Evolutionary conservation across 2,113 vertebrate species (phyloP).

Genomic region (Engystomops pustulosus): DNA sequence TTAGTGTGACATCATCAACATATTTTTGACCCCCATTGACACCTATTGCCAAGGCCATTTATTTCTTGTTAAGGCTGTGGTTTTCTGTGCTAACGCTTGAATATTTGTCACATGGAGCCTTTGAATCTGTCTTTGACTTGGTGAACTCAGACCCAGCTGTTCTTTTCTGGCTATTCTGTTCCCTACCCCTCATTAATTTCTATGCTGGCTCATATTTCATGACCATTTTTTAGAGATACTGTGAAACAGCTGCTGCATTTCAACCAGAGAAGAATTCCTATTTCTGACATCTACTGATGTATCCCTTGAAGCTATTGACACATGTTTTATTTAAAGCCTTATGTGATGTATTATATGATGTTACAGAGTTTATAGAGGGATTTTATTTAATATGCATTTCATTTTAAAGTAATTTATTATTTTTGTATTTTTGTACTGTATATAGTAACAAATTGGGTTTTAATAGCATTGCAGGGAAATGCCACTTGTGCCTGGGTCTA

Average conservation of each 20-base stretch:
- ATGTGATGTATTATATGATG: neutral
- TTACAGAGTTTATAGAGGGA: neutral
- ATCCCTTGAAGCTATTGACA: slow-evolving; percentile 45
- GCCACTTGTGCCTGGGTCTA: neutral
- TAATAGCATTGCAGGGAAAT: neutral
- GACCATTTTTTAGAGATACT: slow-evolving; percentile 59
- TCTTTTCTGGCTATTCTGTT: slow-evolving; percentile 68
- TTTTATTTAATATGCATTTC: neutral
- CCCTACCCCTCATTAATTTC: slow-evolving; percentile 61
- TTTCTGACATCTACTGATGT: slow-evolving; percentile 53
- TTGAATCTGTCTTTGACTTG: slow-evolving; percentile 36
- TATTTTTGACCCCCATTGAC: no score
- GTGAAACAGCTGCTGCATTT: slow-evolving; percentile 67
- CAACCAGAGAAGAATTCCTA: slow-evolving; percentile 43
- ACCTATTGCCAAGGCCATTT: neutral
- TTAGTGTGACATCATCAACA: neutral
- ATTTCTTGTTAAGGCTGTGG: neutral
- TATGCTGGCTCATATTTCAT: slow-evolving; percentile 64
- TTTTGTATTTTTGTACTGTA: neutral
- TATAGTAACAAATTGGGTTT: neutral
- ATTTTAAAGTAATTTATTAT: neutral
- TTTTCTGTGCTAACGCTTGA: slow-evolving; percentile 22
- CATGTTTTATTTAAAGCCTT: slow-evolving; percentile 24
- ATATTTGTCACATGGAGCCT: neutral
- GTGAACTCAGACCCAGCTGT: slow-evolving; percentile 65